Conservation (phyloP, 2,113 vertebrate species). For the Daubentonia madagascariensis region DNA sequence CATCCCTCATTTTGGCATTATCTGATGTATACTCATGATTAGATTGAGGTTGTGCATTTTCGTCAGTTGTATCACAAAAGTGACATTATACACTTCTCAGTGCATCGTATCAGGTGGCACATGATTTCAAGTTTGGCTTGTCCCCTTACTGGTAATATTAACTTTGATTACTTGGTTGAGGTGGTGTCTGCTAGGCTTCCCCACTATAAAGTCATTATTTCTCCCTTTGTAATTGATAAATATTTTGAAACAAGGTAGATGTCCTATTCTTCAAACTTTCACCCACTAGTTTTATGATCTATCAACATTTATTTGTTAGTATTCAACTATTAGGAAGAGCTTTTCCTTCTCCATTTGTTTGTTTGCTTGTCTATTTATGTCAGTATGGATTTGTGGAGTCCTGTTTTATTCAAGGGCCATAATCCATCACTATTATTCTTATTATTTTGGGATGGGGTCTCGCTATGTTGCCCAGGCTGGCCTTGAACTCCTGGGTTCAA, state of each 20-base stretch:
- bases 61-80: neutral
- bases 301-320: neutral
- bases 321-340: neutral
- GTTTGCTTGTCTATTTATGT: neutral
- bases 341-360: neutral
- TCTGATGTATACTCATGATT: neutral
- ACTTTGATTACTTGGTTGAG: neutral
- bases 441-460: neutral
- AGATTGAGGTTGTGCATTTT: neutral
- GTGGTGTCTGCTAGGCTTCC: neutral
- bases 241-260: neutral
- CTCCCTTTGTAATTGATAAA: neutral
- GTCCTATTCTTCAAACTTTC: neutral
- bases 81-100: neutral
- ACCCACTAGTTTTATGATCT: neutral
- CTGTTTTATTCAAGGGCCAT: neutral
- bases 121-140: neutral
- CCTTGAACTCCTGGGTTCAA: neutral
- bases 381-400: neutral
- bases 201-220: neutral
- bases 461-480: neutral
- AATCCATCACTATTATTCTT: neutral
- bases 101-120: neutral
- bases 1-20: neutral
- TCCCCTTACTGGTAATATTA: neutral